Base-by-base conservation (phyloP, 2,113 vertebrate species). In the Mugil cephalus region DNA sequence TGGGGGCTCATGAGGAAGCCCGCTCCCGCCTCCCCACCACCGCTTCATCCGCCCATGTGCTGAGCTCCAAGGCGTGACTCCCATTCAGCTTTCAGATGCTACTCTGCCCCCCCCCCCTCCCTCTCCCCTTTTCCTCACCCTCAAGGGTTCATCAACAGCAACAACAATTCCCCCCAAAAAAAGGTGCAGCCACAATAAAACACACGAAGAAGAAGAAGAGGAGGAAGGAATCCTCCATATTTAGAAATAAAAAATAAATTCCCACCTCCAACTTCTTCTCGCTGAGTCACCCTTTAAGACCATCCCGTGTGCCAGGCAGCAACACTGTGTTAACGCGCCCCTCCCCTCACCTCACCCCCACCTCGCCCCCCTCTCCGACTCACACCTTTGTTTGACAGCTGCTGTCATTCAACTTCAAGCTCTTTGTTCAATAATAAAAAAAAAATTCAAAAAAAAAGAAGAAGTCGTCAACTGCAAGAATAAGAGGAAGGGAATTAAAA, bases 51-150 rank as follows among this genome's bases (percentile, higher is more conserved):
- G 24, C 24, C 66, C 87, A 75, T 83, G 89, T 80, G 76, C 54
- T 34, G 69, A 87, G 69, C 84, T 84, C 75, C 88, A 86, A 92
- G 91, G 90, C 87, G 88, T 92, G 90, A 93, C 91, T 87, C 88
- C 81, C 82, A 86, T 86, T 88, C 77, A 87, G 88, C 85, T 85
- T 77, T 79, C 60, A 48, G 67, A 67, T 39, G 38, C 80, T 46
- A 14, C 72, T 62, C 24, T 55, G n/a, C 81, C 62, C 34, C 59
- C 45, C 50, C 5, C 24, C 24, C 24, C 24, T 30, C 30, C 14
- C 30, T 66, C 79, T 69, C 48, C 58, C 53, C 65, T 73, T 70
- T 30, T 14, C 24, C 63, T 39, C 46, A 10, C 54, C 71, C n/a
- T n/a, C n/a, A n/a, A n/a, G n/a, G n/a, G n/a, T n/a, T n/a, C 43